A percentile compares a stretch with the other conserved stretches of the same genome.
Evolutionary conservation across 1,140 invertebrate species (phyloP).

Genomic region (Drosophila ananassae): DNA sequence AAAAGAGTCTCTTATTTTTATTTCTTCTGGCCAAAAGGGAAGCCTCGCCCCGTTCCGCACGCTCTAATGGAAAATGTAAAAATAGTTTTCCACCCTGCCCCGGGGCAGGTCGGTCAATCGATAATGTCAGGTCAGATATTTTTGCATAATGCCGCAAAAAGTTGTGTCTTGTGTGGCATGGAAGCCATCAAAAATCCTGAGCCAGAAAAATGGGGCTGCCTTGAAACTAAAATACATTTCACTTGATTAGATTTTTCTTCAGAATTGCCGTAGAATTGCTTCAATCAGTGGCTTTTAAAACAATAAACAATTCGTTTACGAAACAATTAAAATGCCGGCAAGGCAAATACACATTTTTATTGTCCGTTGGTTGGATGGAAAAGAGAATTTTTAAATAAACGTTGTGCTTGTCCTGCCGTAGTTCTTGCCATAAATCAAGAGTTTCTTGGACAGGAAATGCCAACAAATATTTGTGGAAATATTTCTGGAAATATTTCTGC

Average conservation of each 20-base stretch:
- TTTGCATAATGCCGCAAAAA: slow-evolving; percentile 31
- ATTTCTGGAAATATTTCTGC: slow-evolving; percentile 23
- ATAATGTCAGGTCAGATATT: slow-evolving; percentile 38
- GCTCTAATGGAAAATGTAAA: slow-evolving; percentile 38
- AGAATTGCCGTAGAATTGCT: background rate
- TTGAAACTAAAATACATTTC: slow-evolving; percentile 9
- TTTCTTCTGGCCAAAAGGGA: slow-evolving; percentile 17
- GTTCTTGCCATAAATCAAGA: slow-evolving; percentile 45
- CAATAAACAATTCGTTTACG: slow-evolving; percentile 11
- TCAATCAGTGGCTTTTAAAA: background rate
- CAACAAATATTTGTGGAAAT: slow-evolving; percentile 28
- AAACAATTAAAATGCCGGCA: slow-evolving; percentile 27
- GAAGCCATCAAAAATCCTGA: slow-evolving; percentile 3
- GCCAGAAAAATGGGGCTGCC: background rate
- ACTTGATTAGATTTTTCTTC: background rate
- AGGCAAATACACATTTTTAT: slow-evolving; percentile 8
- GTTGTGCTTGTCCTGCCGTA: slow-evolving; percentile 11
- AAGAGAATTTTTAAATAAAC: slow-evolving; percentile 18
- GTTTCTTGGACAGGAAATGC: slow-evolving; percentile 10
- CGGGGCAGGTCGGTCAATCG: slow-evolving; percentile 48
- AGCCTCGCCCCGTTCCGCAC: slow-evolving; percentile 4
- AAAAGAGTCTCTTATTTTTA: slow-evolving; percentile 59
- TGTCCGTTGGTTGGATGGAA: background rate
- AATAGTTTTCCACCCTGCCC: slow-evolving; percentile 48
- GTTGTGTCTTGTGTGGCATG: slow-evolving; percentile 11